Evolutionary conservation across 2,113 vertebrate species (phyloP), one percentile per base, ranked within the genome.

Genomic region (Rhegmatorhina hoffmannsi): DNA sequence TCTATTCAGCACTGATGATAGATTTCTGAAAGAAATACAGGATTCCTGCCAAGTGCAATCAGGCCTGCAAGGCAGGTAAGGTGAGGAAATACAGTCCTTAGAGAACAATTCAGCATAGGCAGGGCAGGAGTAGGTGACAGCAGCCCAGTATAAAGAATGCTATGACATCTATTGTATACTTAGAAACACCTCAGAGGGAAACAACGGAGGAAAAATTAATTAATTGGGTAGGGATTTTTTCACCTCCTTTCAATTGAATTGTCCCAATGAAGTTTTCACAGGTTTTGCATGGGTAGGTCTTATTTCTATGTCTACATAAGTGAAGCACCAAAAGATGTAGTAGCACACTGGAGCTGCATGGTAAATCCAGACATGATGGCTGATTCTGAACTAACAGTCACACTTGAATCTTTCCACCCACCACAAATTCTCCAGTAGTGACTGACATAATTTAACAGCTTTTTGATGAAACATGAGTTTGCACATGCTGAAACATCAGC

Each of bases 71-170:
- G 25, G 55, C 23, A 44, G 15, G 10, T 33, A 28, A 63, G 26
- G 15, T 33, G 43, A 46, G 20, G 10, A 81, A 36, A 73, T 26
- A 49, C 4, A 18, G 14, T 52, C 38, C 53, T 72, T 11, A 20
- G 53, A 77, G 8, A 20, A 33, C 0, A 0, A 33, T 11, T 14
- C 5, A 40, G 13, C 23, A 60, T 21, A 31, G 49, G 7, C 26
- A 56, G 18, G 17, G 25, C 33, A 80, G 63, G 12, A 88, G 10
- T 4, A 56, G 14, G 29, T 29, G 31, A 23, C 26, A 23, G 6
- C 18, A 46, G 38, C 13, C 18, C 17, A 24, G 10, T 13, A 23
- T 36, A 68, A 69, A 40, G 28, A 70, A 66, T 13, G 4, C 34
- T 29, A 36, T 8, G 33, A 40, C 28, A 40, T 16, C 20, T 60